A percentile compares a stretch with the other conserved stretches of the same genome.
These are phyloP conservation scores for Pogonocichla stellata DNA, from an alignment of 2,113 vertebrate species.

Conservation along the genomic window DNA sequence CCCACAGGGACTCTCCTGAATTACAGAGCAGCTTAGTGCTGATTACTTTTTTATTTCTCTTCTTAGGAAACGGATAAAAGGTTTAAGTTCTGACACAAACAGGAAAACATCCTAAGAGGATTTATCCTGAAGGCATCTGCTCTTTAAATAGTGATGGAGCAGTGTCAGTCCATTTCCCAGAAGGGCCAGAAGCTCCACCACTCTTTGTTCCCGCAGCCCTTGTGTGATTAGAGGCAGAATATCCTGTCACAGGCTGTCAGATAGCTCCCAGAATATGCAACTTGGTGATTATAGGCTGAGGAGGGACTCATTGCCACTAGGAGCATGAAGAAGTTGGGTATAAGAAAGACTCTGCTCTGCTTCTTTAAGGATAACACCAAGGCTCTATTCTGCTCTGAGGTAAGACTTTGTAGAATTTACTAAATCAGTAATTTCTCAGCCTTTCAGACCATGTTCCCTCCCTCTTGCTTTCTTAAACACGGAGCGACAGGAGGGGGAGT, in stretches of 20 bases:
- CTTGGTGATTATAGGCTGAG: neutral
- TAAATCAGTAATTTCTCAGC: neutral
- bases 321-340: neutral
- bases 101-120: slow-evolving; percentile 73
- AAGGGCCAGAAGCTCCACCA: slow-evolving; percentile 13
- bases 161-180: slow-evolving; percentile 25
- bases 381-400: slow-evolving; percentile 21
- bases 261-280: neutral
- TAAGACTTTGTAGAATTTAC: slow-evolving; percentile 62
- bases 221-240: slow-evolving; percentile 14
- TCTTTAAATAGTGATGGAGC: slow-evolving; percentile 70
- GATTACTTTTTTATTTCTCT: slow-evolving; percentile 61
- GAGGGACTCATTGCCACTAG: neutral
- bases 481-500: neutral
- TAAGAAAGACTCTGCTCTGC: neutral
- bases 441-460: neutral
- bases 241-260: slow-evolving; percentile 9
- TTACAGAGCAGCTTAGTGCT: slow-evolving; percentile 10
- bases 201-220: slow-evolving; percentile 52
- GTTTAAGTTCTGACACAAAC: slow-evolving; percentile 74
- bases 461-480: slow-evolving; percentile 2
- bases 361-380: slow-evolving; percentile 26
- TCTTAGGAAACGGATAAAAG: slow-evolving; percentile 73
- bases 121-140: slow-evolving; percentile 68
- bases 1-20: neutral